Conservation (phyloP, 2,113 vertebrate species). For the Platichthys flesus region DNA sequence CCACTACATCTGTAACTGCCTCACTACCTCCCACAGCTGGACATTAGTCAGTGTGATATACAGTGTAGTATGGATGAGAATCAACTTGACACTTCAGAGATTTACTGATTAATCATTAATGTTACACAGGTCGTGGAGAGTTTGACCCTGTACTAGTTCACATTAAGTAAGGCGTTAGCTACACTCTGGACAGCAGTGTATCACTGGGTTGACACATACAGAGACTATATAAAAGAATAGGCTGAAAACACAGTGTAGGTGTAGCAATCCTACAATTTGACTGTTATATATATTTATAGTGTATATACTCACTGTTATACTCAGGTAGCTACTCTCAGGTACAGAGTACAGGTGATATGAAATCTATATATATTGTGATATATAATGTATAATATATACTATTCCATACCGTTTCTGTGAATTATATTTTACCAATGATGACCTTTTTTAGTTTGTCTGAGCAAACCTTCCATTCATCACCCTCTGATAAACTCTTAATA, state of each 20-base stretch:
- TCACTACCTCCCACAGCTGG: background rate
- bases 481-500: background rate
- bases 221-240: background rate
- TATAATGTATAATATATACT: background rate
- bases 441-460: background rate
- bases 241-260: background rate
- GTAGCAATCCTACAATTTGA: background rate
- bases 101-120: background rate
- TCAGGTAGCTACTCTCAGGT: background rate
- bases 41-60: background rate
- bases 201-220: background rate
- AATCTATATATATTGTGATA: too few relatives aligned
- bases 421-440: background rate
- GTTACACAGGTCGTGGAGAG: background rate
- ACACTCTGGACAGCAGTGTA: too few relatives aligned
- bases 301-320: too few relatives aligned
- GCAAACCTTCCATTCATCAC: too few relatives aligned
- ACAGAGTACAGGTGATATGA: background rate
- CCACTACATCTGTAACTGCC: conserved; percentile 1
- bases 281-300: background rate
- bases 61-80: background rate
- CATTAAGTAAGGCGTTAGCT: background rate
- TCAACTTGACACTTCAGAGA: background rate
- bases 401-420: background rate
- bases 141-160: background rate